A percentile compares a stretch with the other conserved stretches of the same genome.
These are phyloP conservation scores for Kryptolebias ocellatus DNA, from an alignment of 2,797 vertebrate genomes.

Conservation along the genomic window DNA sequence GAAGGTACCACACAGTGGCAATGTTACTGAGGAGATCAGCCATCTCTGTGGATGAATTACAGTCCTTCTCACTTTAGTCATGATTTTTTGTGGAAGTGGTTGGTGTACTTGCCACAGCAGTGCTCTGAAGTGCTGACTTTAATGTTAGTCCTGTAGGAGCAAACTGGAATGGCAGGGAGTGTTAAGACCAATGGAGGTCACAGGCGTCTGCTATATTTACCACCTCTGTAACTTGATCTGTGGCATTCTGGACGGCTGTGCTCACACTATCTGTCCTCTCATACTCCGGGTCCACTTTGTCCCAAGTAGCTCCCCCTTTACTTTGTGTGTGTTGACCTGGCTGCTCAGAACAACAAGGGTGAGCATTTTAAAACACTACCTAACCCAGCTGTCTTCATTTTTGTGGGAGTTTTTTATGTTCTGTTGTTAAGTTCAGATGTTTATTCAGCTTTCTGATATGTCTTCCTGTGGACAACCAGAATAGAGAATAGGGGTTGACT, in stretches of 20 bases:
- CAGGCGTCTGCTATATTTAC: constrained; percentile 98
- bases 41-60: constrained; percentile 15
- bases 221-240: constrained; percentile 91
- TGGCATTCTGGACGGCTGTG: constrained; percentile 85
- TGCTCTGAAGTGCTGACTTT: constrained; percentile 20
- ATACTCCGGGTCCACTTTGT: constrained; percentile 76
- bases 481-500: constrained; percentile 1
- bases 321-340: constrained; percentile 59
- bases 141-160: constrained; percentile 75
- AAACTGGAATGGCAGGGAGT: constrained; percentile 86
- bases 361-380: constrained; percentile 55
- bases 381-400: constrained; percentile 54
- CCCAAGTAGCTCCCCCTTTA: constrained; percentile 61
- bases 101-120: constrained; percentile 17
- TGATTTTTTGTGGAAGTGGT: not conserved
- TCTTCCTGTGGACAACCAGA: not conserved
- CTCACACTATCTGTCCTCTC: constrained; percentile 80
- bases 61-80: not conserved
- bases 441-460: constrained; percentile 20
- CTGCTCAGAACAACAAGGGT: constrained; percentile 73
- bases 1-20: not conserved
- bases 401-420: constrained; percentile 23
- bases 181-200: constrained; percentile 89
- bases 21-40: constrained; percentile 6
- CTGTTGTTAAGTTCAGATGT: constrained; percentile 12